A percentile compares a stretch with the other conserved stretches of the same genome.
phyloP scores from a whole-genome alignment of 2,797 vertebrate species.

The Hybognathus amarus region DNA sequence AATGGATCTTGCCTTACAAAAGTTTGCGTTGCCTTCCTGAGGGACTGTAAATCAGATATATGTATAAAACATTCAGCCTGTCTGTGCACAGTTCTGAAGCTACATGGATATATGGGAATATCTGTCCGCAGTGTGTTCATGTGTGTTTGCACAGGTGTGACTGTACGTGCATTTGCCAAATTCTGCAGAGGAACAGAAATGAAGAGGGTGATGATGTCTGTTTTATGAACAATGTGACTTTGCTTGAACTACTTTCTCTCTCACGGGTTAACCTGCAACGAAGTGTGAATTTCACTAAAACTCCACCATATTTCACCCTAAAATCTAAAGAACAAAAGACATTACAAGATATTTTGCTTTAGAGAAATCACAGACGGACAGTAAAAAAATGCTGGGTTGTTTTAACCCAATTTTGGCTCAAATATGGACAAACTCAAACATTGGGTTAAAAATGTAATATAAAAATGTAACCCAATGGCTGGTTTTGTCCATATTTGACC shows the following conservation, averaged over 20 bases:
- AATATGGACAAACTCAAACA: no score
- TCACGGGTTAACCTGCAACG: neutral
- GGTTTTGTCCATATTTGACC: no score
- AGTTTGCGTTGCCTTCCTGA: conserved; percentile 90
- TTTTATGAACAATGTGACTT: conserved; percentile 22
- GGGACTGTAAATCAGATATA: conserved; percentile 70
- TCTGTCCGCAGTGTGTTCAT: conserved; percentile 23
- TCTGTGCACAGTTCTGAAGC: conserved; percentile 32
- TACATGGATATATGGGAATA: conserved; percentile 32
- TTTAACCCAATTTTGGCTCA: no score
- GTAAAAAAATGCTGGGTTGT: no score
- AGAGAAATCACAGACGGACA: no score
- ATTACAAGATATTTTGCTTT: neutral
- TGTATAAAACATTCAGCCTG: conserved; percentile 62
- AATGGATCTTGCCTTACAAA: conserved; percentile 90
- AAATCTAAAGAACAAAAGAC: neutral
- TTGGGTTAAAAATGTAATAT: no score
- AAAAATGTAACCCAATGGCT: no score
- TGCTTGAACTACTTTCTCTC: neutral
- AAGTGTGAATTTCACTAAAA: neutral
- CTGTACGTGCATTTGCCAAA: conserved; percentile 47
- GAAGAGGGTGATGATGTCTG: conserved; percentile 8
- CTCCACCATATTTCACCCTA: conserved; percentile 14
- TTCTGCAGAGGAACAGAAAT: neutral
- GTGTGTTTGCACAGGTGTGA: conserved; percentile 42